phyloP scores from a whole-genome alignment of 2,113 vertebrate species.

The Hucho hucho region DNA sequence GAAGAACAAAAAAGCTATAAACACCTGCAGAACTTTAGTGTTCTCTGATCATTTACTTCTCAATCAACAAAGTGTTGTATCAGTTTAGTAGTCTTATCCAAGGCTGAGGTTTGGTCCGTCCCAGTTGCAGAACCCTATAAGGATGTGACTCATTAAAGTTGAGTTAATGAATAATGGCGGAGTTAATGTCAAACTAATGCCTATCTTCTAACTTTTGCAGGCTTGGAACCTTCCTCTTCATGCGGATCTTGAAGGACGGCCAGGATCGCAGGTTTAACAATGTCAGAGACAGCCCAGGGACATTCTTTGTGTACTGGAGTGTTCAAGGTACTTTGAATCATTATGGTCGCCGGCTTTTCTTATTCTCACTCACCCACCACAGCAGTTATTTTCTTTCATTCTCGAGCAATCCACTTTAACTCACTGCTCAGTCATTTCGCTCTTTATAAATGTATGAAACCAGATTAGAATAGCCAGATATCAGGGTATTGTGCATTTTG shows the following conservation, averaged over 20 bases:
- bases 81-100: background rate
- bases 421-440: slow-evolving; percentile 31
- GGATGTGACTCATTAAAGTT: slow-evolving; percentile 44
- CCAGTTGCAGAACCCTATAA: slow-evolving; percentile 32
- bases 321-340: slow-evolving; percentile 74
- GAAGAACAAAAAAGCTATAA: background rate
- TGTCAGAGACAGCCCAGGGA: slow-evolving; percentile 73
- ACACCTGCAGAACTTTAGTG: background rate
- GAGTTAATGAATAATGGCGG: slow-evolving; percentile 71
- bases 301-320: slow-evolving; percentile 80
- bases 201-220: slow-evolving; percentile 52
- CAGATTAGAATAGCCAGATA: background rate
- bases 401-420: slow-evolving; percentile 41
- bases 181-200: slow-evolving; percentile 62
- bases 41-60: background rate
- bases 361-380: background rate
- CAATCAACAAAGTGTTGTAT: background rate
- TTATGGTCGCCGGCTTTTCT: background rate
- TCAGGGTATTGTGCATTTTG: background rate
- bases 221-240: slow-evolving; percentile 77
- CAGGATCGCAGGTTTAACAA: slow-evolving; percentile 76
- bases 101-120: background rate
- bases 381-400: slow-evolving; percentile 9
- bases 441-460: slow-evolving; percentile 1
- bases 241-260: slow-evolving; percentile 78